phyloP scores from a whole-genome alignment of 2,888 invertebrate species.

The Geotrupes spiniger region DNA sequence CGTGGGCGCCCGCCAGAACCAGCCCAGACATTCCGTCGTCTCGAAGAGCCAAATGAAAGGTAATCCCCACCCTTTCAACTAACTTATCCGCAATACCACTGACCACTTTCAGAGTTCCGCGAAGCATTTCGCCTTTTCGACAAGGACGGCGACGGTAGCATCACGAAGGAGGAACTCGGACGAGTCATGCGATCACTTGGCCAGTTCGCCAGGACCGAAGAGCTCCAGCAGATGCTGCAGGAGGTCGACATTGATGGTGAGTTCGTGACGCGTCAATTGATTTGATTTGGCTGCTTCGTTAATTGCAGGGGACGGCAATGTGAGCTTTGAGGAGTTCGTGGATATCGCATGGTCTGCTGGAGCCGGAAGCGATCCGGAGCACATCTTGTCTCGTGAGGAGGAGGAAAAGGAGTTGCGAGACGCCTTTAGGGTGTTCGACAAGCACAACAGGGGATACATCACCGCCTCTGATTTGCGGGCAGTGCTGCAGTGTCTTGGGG shows the following conservation, averaged over 20 bases:
- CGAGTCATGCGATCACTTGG: slow-evolving; percentile 83
- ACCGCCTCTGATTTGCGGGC: slow-evolving; percentile 85
- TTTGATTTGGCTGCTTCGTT: not conserved
- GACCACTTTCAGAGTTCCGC: slow-evolving; percentile 70
- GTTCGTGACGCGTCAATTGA: too few relatives aligned
- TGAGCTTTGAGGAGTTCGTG: slow-evolving; percentile 86
- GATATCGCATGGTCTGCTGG: slow-evolving; percentile 60
- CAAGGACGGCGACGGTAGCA: slow-evolving; percentile 84
- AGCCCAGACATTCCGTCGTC: slow-evolving; percentile 48
- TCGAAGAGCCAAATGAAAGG: slow-evolving; percentile 82
- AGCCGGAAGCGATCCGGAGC: slow-evolving; percentile 40
- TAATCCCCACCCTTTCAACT: slow-evolving; percentile 37
- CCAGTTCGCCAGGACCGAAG: slow-evolving; percentile 83
- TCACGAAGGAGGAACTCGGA: slow-evolving; percentile 83
- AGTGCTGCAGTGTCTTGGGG: slow-evolving; percentile 84
- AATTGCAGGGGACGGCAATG: slow-evolving; percentile 74
- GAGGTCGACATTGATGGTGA: slow-evolving; percentile 57
- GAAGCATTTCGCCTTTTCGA: slow-evolving; percentile 85
- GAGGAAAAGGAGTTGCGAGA: slow-evolving; percentile 81
- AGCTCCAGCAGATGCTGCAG: slow-evolving; percentile 80
- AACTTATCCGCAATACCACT: too few relatives aligned
- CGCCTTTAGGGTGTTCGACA: slow-evolving; percentile 87
- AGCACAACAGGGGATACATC: slow-evolving; percentile 89
- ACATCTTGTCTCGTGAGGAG: slow-evolving; percentile 69
- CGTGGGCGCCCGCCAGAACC: slow-evolving; percentile 13